Evolutionary conservation across 2,888 invertebrate species (phyloP), one percentile per base, ranked within the genome.

Genomic region (Fabriciana adippe): DNA sequence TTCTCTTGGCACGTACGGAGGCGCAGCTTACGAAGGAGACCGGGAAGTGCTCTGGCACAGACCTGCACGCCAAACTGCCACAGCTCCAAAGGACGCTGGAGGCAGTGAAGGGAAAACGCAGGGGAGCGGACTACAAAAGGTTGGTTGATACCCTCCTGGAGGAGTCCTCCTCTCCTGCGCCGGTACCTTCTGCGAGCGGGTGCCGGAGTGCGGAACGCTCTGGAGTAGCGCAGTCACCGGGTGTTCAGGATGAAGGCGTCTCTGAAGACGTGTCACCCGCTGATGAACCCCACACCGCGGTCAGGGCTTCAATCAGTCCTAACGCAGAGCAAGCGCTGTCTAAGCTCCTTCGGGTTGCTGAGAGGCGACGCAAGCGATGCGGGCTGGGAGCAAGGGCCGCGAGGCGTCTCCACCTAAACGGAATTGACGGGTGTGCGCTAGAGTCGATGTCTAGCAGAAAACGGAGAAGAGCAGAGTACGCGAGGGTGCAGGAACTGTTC

Each of bases 401-500:
- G 51, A 15, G 51, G 51, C 51, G 51, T 16, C 51, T 51, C 51
- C 16, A 5, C 51, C 51, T 16, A n/a, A 4, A 51, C 6, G 50
- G 50, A 50, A 6, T 50, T n/a, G 50, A 15, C 50, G 11, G 5
- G 35, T 35, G 1, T 45, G 56, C 61, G 55, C 21, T 51, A 50
- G 72, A 55, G 31, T 4, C 0, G 8, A 41, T 66, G 47, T 67
- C 66, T 11, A 47, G 61, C 15, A 51, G 57, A 0, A 64, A 53
- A 11, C 21, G 60, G 55, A 62, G 74, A 6, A 14, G 70, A 55
- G 67, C 64, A 6, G 73, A 73, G 74, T 75, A 73, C 66, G 72
- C 72, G 2, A 48, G 70, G 48, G 67, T 73, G 18, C 74, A 72
- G 71, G 71, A 71, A 51, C 70, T 74, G 0, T 72, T 31, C n/a